Percentiles rank a stretch among this genome's conserved stretches.
Conservation (phyloP, 2,113 vertebrate genomes). For the Empidonax traillii region DNA sequence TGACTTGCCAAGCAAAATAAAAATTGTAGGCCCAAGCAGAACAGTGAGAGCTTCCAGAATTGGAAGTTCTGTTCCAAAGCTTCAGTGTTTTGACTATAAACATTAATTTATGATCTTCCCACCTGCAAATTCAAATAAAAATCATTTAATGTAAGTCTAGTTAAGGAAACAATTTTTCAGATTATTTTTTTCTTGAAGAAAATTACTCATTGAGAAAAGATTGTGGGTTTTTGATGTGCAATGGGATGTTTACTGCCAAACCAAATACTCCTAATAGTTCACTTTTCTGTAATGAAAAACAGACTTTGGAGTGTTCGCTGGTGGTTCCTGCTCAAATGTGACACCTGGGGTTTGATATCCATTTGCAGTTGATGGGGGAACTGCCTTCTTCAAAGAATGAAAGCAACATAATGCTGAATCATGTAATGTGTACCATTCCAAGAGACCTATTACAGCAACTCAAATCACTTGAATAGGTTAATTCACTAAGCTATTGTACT, state of each 20-base stretch:
- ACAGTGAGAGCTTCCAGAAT: background rate
- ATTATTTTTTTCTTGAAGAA: background rate
- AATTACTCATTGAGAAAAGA: background rate
- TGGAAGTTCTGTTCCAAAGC: background rate
- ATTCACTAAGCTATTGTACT: background rate
- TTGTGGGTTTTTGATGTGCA: background rate
- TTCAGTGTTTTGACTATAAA: background rate
- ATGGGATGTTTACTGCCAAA: background rate
- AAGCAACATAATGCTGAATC: background rate
- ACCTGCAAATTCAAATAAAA: background rate
- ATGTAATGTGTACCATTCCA: background rate
- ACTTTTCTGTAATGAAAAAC: background rate
- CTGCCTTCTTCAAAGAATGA: rapidly evolving
- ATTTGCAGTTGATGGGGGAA: background rate
- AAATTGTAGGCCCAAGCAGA: background rate
- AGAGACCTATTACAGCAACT: background rate
- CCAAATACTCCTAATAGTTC: background rate
- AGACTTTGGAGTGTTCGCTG: background rate
- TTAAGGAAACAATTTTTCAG: background rate
- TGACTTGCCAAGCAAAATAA: background rate
- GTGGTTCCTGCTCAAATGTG: background rate
- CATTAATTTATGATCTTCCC: background rate
- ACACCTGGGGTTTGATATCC: background rate
- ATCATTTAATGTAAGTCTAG: background rate
- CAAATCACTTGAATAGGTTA: background rate